Base-by-base conservation (phyloP, 1,140 invertebrate genomes). In the Stenopsyche tienmushanensis region DNA sequence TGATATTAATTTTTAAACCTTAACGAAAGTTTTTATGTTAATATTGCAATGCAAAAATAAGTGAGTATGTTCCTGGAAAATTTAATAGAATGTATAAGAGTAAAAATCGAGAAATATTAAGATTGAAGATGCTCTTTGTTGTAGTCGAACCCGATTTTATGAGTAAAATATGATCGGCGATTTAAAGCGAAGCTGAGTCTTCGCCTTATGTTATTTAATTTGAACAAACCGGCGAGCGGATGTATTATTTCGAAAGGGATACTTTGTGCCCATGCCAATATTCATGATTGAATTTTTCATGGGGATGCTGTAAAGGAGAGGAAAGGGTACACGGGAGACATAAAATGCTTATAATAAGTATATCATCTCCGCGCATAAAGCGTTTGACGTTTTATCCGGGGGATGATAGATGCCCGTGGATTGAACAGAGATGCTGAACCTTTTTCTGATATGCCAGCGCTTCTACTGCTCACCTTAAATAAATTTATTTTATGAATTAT, bases 271-370 rank as follows among this genome's bases (percentile, higher is more conserved):
- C 52, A 29, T 23, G 26, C 65, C 68, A 70, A 70, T 70, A 66
- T 70, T 63, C 68, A 70, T 70, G 68, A 70, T 70, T 67, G 65
- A 67, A 70, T 70, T 70, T 70, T 66, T 70, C 64, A 70, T 70
- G 54, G 44, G 64, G 20, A 49, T 45, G 58, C 59, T 45, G 62
- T 65, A 65, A 65, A 65, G 57, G 52, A 39, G 52, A 65, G 63
- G 26, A 63, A 65, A 65, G 62, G 67, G 62, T 65, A 65, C 57
- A 52, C 63, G 29, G 25, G 67, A 65, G 67, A 69, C 67, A 62
- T 62, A 64, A 65, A 58, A 69, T 49, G 67, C 49, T 69, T 65
- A 69, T 69, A 69, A 69, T 69, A 69, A 62, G 67, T 65, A 63
- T 65, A 69, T 69, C 67, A 65, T 69, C 58, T 62, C 47, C 23